These are phyloP conservation scores for Drosophila sechellia DNA, from an alignment of 1,140 invertebrate species.

Conservation along the genomic window DNA sequence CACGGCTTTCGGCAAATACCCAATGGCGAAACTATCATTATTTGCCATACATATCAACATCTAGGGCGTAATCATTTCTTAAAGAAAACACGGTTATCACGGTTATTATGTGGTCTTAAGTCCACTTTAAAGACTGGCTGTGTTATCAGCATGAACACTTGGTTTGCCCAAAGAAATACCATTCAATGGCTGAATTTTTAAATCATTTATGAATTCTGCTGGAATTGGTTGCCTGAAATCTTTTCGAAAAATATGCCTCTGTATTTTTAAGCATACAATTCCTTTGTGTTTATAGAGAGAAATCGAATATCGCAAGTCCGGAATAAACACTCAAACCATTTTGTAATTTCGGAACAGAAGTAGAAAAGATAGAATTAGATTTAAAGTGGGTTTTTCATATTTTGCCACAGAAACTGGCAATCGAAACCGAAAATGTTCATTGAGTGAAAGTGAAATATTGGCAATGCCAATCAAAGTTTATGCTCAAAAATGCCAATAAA, in stretches of 20 bases:
- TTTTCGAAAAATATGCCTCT: neutral
- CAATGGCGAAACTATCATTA: neutral
- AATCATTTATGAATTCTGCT: neutral
- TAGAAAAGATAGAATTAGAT: neutral
- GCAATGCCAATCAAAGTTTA: conserved; percentile 3
- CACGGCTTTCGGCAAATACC: neutral
- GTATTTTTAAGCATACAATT: neutral
- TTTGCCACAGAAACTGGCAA: neutral
- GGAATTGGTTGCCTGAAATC: neutral
- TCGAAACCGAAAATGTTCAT: neutral
- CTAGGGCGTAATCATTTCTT: no score
- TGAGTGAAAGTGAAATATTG: conserved; percentile 7
- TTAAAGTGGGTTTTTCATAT: neutral
- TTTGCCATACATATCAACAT: no score
- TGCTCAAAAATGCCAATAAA: conserved; percentile 1
- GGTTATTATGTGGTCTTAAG: no score
- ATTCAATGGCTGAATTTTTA: neutral
- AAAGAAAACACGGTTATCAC: neutral
- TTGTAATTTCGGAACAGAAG: neutral
- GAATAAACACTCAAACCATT: neutral
- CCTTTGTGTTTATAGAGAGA: neutral
- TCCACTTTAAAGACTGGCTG: no score
- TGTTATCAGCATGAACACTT: neutral
- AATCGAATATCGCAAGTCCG: neutral
- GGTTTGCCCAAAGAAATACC: neutral